Evolutionary conservation across 2,797 vertebrate genomes (phyloP).

Genomic region (Myripristis murdjan): DNA sequence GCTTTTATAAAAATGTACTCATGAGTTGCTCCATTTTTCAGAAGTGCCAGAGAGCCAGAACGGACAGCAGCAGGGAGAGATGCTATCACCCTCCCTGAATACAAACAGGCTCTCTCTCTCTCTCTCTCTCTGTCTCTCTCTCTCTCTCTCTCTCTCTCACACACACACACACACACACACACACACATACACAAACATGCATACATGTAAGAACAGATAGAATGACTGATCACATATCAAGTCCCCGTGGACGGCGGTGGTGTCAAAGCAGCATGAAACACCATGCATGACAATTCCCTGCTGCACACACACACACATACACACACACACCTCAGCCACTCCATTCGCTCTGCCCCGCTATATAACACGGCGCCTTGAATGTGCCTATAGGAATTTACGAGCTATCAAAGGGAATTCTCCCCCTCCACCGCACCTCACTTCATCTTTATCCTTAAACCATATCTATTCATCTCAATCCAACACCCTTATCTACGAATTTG

Average conservation of each 20-base stretch:
- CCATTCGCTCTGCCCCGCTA: slow-evolving; percentile 3
- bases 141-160: no score
- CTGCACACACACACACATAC: slow-evolving; percentile 21
- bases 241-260: slow-evolving; percentile 48
- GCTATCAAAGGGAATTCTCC: slow-evolving; percentile 53
- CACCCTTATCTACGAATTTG: slow-evolving; percentile 50
- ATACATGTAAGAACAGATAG: slow-evolving; percentile 32
- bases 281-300: slow-evolving; percentile 37
- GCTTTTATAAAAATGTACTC: slow-evolving; percentile 59
- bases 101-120: no score
- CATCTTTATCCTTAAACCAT: slow-evolving; percentile 62
- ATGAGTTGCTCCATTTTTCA: slow-evolving; percentile 22
- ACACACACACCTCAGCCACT: neutral
- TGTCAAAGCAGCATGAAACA: slow-evolving; percentile 28
- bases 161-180: slow-evolving; percentile 25
- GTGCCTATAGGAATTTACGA: slow-evolving; percentile 40
- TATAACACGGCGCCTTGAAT: slow-evolving; percentile 13
- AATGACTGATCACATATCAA: slow-evolving; percentile 44
- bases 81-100: slow-evolving; percentile 53
- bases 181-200: slow-evolving; percentile 30
- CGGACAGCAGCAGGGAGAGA: slow-evolving; percentile 69
- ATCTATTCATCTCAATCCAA: slow-evolving; percentile 47
- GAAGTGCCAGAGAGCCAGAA: slow-evolving; percentile 65
- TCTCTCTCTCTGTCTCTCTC: no score
- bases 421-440: slow-evolving; percentile 30